Evolutionary conservation across 2,888 invertebrate species (phyloP).

Genomic region (Eupithecia inturbata): DNA sequence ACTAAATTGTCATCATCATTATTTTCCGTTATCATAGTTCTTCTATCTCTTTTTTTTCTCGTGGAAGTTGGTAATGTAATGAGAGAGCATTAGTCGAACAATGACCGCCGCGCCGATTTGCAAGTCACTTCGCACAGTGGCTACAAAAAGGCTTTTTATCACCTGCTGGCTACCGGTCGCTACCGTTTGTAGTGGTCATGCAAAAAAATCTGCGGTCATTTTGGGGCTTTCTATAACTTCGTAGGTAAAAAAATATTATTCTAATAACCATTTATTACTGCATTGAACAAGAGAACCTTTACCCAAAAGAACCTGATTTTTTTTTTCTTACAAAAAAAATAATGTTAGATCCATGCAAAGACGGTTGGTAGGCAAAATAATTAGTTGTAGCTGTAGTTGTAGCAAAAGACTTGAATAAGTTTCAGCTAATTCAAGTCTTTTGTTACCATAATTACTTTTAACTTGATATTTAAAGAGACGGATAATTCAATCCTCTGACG

Average conservation of each 20-base stretch:
- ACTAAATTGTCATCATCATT: not conserved
- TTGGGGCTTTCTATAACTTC: not conserved
- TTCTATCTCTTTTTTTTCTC: not conserved
- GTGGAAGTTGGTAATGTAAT: slow-evolving; percentile 28
- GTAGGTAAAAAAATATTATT: not conserved
- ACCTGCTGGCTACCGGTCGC: slow-evolving; percentile 52
- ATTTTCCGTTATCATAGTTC: not conserved
- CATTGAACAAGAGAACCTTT: too few relatives aligned
- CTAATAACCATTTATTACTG: too few relatives aligned
- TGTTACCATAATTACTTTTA: too few relatives aligned
- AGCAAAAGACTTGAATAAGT: too few relatives aligned
- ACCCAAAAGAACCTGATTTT: too few relatives aligned
- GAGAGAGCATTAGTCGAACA: slow-evolving; percentile 49
- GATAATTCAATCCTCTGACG: too few relatives aligned
- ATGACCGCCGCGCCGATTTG: slow-evolving; percentile 58
- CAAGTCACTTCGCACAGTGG: slow-evolving; percentile 57
- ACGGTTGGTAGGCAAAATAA: too few relatives aligned
- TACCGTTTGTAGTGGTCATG: slow-evolving; percentile 42
- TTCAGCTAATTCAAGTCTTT: too few relatives aligned
- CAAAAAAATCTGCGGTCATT: slow-evolving; percentile 58
- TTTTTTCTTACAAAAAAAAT: too few relatives aligned
- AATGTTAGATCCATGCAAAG: too few relatives aligned
- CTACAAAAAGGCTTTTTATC: slow-evolving; percentile 62
- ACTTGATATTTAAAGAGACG: too few relatives aligned
- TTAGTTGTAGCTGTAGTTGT: too few relatives aligned